These are phyloP conservation scores for Oxyura jamaicensis DNA, from an alignment of 2,113 vertebrate species.

Conservation along the genomic window DNA sequence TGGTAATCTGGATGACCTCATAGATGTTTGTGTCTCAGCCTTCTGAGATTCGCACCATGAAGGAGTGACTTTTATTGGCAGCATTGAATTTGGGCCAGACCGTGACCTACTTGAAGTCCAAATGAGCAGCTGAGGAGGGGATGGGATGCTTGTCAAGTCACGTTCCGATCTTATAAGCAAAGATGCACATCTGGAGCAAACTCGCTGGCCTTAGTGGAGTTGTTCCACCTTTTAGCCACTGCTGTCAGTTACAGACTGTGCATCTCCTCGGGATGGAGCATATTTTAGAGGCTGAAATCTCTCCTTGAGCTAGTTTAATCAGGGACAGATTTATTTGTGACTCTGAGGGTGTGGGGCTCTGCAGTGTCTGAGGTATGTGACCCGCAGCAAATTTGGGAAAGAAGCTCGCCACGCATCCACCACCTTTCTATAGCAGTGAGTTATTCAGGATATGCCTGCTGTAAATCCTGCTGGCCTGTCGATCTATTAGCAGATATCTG, in stretches of 20 bases:
- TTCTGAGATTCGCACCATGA: neutral
- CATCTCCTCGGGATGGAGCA: fast-evolving
- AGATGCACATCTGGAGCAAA: neutral
- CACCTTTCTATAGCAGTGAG: neutral
- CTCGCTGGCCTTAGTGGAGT: neutral
- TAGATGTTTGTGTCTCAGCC: neutral
- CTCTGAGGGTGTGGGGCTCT: neutral
- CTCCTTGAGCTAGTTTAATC: neutral
- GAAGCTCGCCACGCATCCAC: neutral
- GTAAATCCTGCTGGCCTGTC: neutral
- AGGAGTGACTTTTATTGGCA: neutral
- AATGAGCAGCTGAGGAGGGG: neutral
- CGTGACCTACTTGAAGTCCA: neutral
- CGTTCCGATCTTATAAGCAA: neutral
- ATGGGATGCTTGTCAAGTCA: neutral
- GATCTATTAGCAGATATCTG: neutral
- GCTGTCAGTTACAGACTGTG: neutral
- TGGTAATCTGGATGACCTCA: neutral
- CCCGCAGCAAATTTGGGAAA: neutral
- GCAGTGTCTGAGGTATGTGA: neutral
- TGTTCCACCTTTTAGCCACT: neutral
- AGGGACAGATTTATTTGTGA: neutral
- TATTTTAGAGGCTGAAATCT: neutral
- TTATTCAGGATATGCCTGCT: neutral
- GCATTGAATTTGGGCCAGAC: neutral